These are phyloP conservation scores for Meghimatium bilineatum DNA, from an alignment of 2,888 invertebrate species.

Conservation along the genomic window DNA sequence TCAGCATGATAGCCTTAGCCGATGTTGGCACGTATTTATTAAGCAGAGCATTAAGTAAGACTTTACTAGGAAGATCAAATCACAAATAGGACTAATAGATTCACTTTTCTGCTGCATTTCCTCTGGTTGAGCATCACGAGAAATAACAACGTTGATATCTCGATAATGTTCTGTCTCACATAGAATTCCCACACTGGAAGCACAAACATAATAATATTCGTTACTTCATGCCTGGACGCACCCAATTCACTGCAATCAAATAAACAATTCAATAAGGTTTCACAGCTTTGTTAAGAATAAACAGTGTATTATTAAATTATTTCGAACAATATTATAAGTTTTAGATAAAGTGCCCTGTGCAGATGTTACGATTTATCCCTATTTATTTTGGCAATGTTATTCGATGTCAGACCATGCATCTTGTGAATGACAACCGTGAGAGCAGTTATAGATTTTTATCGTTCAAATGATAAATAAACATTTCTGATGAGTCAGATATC, in stretches of 20 bases:
- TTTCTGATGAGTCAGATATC: not conserved
- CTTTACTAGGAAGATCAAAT: not conserved
- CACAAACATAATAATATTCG: no score
- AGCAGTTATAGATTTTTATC: not conserved
- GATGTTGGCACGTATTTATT: not conserved
- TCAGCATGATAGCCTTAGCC: constrained; percentile 38
- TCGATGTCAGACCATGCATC: not conserved
- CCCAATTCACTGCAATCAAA: not conserved
- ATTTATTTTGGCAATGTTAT: not conserved
- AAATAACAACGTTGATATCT: no score
- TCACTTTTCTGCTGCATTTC: no score
- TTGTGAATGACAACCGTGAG: not conserved
- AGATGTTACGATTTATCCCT: not conserved
- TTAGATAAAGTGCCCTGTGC: not conserved
- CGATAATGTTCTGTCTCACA: no score
- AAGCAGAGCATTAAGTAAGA: constrained; percentile 15
- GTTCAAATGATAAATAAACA: not conserved
- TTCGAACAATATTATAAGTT: not conserved
- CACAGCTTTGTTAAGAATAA: not conserved
- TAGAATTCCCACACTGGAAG: no score
- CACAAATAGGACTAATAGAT: no score
- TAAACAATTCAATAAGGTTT: not conserved
- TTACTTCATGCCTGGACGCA: no score
- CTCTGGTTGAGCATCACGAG: no score
- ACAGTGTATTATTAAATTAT: not conserved